Conservation (phyloP, 2,888 invertebrate species). For the Linnaemya tessellans region DNA sequence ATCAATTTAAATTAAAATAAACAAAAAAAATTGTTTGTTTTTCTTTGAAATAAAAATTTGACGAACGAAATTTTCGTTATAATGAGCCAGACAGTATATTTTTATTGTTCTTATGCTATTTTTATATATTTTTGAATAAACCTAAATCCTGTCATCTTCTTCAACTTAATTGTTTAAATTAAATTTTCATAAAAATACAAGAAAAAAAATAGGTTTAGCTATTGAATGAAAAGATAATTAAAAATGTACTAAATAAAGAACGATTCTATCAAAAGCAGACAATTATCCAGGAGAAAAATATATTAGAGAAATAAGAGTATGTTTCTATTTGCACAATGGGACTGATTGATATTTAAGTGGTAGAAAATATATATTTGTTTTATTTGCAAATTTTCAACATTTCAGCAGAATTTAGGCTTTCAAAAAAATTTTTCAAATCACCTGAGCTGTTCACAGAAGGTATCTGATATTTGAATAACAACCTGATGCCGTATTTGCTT, state of each 20-base stretch:
- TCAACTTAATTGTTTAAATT: slow-evolving; percentile 50
- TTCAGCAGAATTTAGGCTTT: too few species aligned
- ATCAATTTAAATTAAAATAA: too few species aligned
- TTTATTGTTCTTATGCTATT: not conserved
- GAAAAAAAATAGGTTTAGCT: slow-evolving; percentile 6
- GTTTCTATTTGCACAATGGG: not conserved
- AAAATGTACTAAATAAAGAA: slow-evolving; percentile 52
- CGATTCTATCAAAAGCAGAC: slow-evolving; percentile 62
- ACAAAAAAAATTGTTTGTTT: too few species aligned
- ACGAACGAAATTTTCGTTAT: too few species aligned
- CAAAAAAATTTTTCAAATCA: too few species aligned
- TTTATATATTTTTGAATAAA: not conserved
- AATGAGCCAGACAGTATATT: too few species aligned
- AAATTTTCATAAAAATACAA: not conserved
- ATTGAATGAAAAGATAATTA: slow-evolving; percentile 5
- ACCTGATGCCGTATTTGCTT: too few species aligned
- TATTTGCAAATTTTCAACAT: too few species aligned
- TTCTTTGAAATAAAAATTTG: too few species aligned
- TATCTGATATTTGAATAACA: too few species aligned
- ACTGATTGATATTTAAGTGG: not conserved
- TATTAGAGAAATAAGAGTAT: slow-evolving; percentile 20
- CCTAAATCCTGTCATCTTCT: not conserved
- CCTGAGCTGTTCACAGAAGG: too few species aligned
- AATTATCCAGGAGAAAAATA: slow-evolving; percentile 58
- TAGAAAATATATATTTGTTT: too few species aligned